Evolutionary conservation across 2,113 vertebrate species (phyloP).

Genomic region (Xenotilapia longispinis): DNA sequence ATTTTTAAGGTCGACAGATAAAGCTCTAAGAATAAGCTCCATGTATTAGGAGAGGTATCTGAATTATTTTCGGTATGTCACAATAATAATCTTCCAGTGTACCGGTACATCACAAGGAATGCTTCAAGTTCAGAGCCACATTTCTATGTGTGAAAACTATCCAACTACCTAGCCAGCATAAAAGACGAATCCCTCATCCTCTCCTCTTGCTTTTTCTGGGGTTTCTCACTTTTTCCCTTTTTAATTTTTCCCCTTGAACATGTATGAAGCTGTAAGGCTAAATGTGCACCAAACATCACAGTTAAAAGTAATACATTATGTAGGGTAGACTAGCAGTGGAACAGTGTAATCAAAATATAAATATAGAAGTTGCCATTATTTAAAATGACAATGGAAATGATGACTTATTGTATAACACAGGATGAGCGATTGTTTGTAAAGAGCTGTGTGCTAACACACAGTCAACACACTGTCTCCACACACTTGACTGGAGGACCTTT

Average conservation of each 20-base stretch:
- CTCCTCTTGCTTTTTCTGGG: background rate
- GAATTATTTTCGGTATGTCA: background rate
- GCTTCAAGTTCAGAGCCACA: background rate
- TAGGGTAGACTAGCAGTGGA: background rate
- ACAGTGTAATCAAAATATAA: background rate
- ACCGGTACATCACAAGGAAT: background rate
- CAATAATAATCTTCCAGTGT: background rate
- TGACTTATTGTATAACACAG: background rate
- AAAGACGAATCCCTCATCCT: background rate
- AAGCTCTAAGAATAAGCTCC: background rate
- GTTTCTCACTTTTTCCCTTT: background rate
- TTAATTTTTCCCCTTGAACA: background rate
- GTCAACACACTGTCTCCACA: background rate
- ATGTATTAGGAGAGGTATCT: background rate
- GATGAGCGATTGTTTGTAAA: background rate
- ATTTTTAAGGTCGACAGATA: background rate
- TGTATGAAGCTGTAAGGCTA: background rate
- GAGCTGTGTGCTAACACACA: background rate
- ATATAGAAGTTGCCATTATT: background rate
- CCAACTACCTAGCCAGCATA: background rate
- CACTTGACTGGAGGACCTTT: constrained; percentile 23
- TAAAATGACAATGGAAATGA: background rate
- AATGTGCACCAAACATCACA: background rate
- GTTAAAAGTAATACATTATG: background rate
- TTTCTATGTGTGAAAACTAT: background rate